A percentile compares a stretch with the other conserved stretches of the same genome.
Conservation (phyloP, 2,113 vertebrate species). For the Ovibos moschatus region DNA sequence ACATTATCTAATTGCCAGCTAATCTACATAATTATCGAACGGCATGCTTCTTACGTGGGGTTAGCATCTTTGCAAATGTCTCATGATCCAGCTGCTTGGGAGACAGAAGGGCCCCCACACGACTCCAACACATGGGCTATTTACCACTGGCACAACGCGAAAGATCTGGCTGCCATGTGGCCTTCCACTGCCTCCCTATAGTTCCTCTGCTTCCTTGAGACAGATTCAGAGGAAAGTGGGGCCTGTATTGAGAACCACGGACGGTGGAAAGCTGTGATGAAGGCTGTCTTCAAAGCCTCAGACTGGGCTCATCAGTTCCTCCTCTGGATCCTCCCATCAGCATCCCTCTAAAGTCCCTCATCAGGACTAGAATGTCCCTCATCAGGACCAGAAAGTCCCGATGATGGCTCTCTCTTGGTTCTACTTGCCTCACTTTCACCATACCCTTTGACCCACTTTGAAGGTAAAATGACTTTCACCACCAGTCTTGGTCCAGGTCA, state of each 20-base stretch:
- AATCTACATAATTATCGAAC: conserved; percentile 82
- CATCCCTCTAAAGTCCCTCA: neutral
- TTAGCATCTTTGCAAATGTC: conserved; percentile 76
- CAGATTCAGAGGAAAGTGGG: neutral
- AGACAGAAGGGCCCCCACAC: conserved; percentile 18
- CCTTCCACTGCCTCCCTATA: neutral
- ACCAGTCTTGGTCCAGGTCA: neutral
- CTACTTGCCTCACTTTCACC: neutral
- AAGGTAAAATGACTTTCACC: neutral
- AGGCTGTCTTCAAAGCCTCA: neutral
- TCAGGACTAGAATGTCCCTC: neutral
- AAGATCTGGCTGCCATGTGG: conserved; percentile 21
- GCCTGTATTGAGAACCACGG: neutral
- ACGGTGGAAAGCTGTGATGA: neutral
- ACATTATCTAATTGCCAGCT: conserved; percentile 83
- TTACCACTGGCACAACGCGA: conserved; percentile 35
- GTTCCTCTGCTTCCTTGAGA: neutral
- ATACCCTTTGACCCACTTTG: neutral
- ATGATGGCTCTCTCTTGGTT: neutral
- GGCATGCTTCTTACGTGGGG: conserved; percentile 69
- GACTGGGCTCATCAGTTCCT: neutral
- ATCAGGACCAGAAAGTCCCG: neutral
- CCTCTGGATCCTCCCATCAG: neutral
- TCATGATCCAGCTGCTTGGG: conserved; percentile 60
- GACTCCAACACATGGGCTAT: neutral